Evolutionary conservation across 2,113 vertebrate species (phyloP).

Genomic region (Hemiprocne comata): DNA sequence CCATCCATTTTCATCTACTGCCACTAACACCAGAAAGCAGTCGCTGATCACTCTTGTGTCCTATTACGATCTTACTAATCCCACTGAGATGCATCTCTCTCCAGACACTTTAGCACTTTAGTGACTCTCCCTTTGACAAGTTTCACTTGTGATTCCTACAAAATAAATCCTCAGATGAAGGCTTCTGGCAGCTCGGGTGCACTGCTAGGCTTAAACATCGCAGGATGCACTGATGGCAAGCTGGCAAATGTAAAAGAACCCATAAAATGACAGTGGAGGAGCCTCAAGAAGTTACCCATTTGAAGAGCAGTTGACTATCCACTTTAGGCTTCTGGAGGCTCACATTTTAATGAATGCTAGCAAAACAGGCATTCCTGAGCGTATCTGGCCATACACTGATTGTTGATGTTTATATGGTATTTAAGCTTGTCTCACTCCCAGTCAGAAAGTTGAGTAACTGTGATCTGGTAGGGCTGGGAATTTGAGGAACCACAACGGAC

Average conservation of each 20-base stretch:
- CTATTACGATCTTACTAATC: not conserved
- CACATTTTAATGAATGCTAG: fast-evolving
- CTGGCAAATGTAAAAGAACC: not conserved
- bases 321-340: not conserved
- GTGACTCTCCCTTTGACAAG: not conserved
- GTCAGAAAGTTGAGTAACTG: not conserved
- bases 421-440: not conserved
- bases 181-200: not conserved
- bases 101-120: not conserved
- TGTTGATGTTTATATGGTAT: not conserved
- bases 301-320: not conserved
- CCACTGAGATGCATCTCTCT: fast-evolving
- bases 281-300: not conserved
- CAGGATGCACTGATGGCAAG: not conserved
- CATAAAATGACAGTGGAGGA: not conserved
- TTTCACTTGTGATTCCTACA: not conserved
- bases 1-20: not conserved
- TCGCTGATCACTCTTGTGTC: fast-evolving
- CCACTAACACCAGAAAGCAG: not conserved
- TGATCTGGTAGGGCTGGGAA: not conserved
- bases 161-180: not conserved
- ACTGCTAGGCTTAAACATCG: not conserved
- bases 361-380: not conserved
- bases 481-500: not conserved
- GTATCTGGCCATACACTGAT: not conserved